Evolutionary conservation across 2,888 invertebrate species (phyloP), one percentile per base, ranked within the genome.

Genomic region (Tortricodes alternella): DNA sequence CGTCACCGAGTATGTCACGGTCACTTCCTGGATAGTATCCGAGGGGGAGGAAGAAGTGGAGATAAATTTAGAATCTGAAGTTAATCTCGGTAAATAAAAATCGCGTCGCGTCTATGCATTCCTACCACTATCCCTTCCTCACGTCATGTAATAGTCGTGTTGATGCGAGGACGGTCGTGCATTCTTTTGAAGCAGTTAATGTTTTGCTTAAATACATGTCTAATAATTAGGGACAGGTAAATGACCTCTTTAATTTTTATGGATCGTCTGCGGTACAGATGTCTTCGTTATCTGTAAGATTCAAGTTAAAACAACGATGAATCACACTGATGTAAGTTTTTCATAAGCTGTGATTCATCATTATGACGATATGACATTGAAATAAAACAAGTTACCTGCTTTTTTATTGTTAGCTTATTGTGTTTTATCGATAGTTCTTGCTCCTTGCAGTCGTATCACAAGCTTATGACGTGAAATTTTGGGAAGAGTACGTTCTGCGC

Each of bases 401-500:
- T 3, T 27, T 21, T 21, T 21, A 16, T n/a, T 15, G 24, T 43
- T 43, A 34, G 32, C 13, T 34, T n/a, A n/a, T n/a, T n/a, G n/a
- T n/a, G n/a, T n/a, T n/a, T n/a, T 21, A 50, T 48, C 21, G 39
- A n/a, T 8, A 58, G 53, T 49, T 39, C 57, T 58, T 65, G 35
- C 61, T 49, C 43, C 63, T 94, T 94, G 78, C 94, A 97, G 97
- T 97, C 91, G 96, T 97, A 68, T 95, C 96, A 73, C 97, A 97
- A 92, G 93, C 93, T 64, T 97, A 97, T 91, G 95, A 94, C 79
- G 95, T 96, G 68, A 97, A 97, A 89, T 96, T 97, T 78, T 96
- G 96, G 96, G 97, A 97, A 86, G 97, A 97, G 89, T 96, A 97
- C 85, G 96, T 97, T 66, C 93, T 97, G 78, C 94, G 95, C 76